Evolutionary conservation across 2,888 invertebrate species (phyloP).

Genomic region (Stenotaenia linearis): DNA sequence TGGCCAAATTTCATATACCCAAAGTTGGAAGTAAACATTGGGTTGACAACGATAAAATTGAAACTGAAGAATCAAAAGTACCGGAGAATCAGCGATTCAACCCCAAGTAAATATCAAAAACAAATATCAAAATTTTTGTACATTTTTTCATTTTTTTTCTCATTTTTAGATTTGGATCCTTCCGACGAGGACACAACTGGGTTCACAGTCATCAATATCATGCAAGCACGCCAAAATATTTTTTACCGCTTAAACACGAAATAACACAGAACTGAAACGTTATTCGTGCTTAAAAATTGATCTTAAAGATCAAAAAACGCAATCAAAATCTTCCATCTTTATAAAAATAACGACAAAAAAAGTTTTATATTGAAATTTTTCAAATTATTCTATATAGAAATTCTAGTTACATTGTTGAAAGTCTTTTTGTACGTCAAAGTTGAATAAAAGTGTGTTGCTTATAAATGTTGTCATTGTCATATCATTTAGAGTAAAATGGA

Average conservation of each 20-base stretch:
- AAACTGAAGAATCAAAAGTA: not conserved
- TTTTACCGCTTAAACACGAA: not conserved
- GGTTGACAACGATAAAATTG: conserved; percentile 24
- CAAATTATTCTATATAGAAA: too few species aligned
- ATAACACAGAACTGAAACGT: too few species aligned
- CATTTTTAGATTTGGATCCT: conserved; percentile 29
- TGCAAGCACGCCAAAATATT: conserved; percentile 34
- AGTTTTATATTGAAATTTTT: too few species aligned
- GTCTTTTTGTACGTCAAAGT: too few species aligned
- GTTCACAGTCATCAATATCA: conserved; percentile 32
- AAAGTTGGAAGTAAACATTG: not conserved
- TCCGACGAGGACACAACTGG: not conserved
- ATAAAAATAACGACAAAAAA: too few species aligned
- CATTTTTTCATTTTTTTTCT: not conserved
- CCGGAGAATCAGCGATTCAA: not conserved
- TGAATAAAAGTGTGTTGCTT: too few species aligned
- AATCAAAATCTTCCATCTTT: too few species aligned
- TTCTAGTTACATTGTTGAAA: too few species aligned
- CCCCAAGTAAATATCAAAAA: not conserved
- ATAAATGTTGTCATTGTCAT: too few species aligned
- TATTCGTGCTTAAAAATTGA: too few species aligned
- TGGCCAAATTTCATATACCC: conserved; percentile 34
- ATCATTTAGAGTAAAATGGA: too few species aligned
- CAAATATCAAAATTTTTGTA: not conserved
- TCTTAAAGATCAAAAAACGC: too few species aligned